Evolutionary conservation across 2,888 invertebrate species (phyloP), one percentile per base, ranked within the genome.

Genomic region (Drosophila putrida): DNA sequence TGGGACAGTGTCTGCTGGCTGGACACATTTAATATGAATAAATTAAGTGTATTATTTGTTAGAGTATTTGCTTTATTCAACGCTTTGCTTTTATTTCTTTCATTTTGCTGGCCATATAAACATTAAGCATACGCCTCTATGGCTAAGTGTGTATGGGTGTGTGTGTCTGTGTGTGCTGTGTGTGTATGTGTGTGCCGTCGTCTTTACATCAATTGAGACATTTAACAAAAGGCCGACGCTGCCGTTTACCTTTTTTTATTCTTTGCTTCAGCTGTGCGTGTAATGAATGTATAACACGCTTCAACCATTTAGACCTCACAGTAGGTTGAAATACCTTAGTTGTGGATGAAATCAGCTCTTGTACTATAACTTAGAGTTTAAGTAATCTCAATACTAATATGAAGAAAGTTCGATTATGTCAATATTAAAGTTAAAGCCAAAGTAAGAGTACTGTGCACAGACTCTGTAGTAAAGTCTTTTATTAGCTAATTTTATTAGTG

Each of bases 191-290:
- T 54, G 46, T 33, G 36, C 33, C 55, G 44, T 13, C 51, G 63
- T 47, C 66, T 70, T 64, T 60, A 72, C 80, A 68, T 80, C 80
- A 88, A 82, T 82, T 85, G 80, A 85, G 88, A 82, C 74, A 67
- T 88, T 82, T 88, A 88, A 88, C 88, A 88, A 88, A 88, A 70
- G 82, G 82, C 73, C 68, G 58, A 67, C 64, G 59, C 54, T n/a
- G 63, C 63, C 80, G 67, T 69, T 88, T 76, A 82, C 88, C 88
- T 85, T 88, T 69, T 71, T 27, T 11, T 13, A 4, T 15, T 35
- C 36, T 8, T 46, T 31, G 43, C 20, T 35, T 35, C 13, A 44
- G 35, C 33, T 38, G 35, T 66, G 71, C 62, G 65, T 83, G 76
- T 77, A 76, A 86, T 86, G 71, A 67, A 74, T 82, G 82, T 70